phyloP scores from a whole-genome alignment of 2,797 vertebrate genomes.

The Tolypeutes matacus region DNA sequence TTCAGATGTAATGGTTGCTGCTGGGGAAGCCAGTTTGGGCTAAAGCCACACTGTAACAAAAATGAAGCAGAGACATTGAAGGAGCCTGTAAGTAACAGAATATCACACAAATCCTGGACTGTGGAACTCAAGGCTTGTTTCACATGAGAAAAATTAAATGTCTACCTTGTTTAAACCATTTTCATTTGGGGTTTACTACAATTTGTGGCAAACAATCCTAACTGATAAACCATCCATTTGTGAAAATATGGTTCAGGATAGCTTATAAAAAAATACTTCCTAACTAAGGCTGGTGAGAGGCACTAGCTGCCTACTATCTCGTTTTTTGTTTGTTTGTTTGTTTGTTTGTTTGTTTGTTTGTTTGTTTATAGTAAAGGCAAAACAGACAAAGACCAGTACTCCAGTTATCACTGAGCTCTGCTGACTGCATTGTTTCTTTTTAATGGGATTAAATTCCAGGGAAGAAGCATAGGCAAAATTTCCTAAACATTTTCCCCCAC shows the following conservation, averaged over 20 bases:
- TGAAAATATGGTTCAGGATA: constrained; percentile 33
- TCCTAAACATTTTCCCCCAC: not conserved
- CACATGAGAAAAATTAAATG: not conserved
- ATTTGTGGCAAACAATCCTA: not conserved
- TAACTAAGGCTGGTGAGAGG: not conserved
- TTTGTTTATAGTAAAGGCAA: no score
- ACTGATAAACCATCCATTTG: not conserved
- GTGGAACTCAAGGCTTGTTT: not conserved
- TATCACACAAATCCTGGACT: not conserved
- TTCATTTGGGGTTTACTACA: not conserved
- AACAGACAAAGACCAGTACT: no score
- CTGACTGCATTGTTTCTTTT: not conserved
- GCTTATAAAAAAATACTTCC: not conserved
- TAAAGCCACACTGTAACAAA: not conserved
- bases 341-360: no score
- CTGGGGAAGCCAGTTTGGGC: not conserved
- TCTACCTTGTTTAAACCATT: not conserved
- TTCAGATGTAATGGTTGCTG: not conserved
- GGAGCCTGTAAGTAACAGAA: not conserved
- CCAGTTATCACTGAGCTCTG: no score
- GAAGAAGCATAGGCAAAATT: not conserved
- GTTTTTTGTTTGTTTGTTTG: no score
- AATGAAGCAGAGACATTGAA: not conserved
- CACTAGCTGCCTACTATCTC: not conserved
- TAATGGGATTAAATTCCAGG: not conserved